Evolutionary conservation across 2,888 invertebrate genomes (phyloP).

Genomic region (Alsophila aescularia): DNA sequence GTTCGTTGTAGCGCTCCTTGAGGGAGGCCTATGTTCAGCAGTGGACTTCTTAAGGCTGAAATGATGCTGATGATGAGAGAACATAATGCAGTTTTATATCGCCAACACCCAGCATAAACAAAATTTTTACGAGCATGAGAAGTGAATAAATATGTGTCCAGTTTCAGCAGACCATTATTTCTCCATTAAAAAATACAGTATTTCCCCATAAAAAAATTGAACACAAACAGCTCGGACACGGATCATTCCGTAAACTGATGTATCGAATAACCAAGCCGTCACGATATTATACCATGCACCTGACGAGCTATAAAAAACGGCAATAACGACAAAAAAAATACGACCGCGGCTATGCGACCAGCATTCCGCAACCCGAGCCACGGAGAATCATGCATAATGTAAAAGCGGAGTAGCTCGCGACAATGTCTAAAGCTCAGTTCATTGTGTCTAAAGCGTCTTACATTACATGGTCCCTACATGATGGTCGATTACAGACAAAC

Average conservation of each 20-base stretch:
- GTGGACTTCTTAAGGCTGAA: no score
- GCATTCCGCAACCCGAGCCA: slow-evolving; percentile 29
- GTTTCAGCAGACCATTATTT: slow-evolving; percentile 1
- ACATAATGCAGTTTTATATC: no score
- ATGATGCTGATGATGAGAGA: no score
- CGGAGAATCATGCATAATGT: slow-evolving; percentile 26
- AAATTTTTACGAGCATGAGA: not conserved
- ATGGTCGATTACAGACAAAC: not conserved
- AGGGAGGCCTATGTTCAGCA: no score
- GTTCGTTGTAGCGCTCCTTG: no score
- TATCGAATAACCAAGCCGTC: slow-evolving; percentile 26
- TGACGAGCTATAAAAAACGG: slow-evolving; percentile 21
- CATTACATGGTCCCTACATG: no score
- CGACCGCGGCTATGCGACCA: slow-evolving; percentile 6
- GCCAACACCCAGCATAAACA: no score
- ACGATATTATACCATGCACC: slow-evolving; percentile 22
- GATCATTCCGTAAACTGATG: slow-evolving; percentile 14
- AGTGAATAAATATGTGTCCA: not conserved
- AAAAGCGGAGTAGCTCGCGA: slow-evolving; percentile 7
- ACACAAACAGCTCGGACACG: slow-evolving; percentile 10
- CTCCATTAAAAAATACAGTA: not conserved
- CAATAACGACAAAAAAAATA: slow-evolving; percentile 23
- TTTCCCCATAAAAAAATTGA: slow-evolving; percentile 1
- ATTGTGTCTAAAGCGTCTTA: not conserved
- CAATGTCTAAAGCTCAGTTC: no score